Conservation (phyloP, 2,113 vertebrate genomes). For the Platysteira castanea region DNA sequence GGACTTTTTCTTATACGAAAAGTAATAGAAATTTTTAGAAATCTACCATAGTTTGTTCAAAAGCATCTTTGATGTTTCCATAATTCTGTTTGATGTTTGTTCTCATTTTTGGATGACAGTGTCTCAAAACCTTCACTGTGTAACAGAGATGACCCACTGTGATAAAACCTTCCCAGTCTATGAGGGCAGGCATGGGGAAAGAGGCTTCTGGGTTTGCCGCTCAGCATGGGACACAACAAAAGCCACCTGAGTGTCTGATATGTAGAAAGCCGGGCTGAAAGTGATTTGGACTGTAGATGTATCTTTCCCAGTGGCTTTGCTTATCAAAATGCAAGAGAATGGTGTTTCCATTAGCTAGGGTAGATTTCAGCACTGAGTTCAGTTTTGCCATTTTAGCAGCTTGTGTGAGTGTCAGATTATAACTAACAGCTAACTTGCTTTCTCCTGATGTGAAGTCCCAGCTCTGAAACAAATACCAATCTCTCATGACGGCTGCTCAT, state of each 20-base stretch:
- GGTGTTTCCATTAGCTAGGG: not conserved
- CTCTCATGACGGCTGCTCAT: not conserved
- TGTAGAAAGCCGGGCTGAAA: not conserved
- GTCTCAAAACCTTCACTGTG: not conserved
- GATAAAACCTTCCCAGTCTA: not conserved
- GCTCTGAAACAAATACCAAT: not conserved
- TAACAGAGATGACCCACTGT: not conserved
- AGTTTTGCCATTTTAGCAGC: not conserved
- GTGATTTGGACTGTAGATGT: not conserved
- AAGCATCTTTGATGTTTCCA: not conserved
- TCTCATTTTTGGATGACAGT: not conserved
- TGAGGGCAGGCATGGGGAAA: not conserved
- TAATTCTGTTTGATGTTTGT: slow-evolving; percentile 29
- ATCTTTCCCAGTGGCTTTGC: not conserved
- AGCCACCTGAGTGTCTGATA: not conserved
- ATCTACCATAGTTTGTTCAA: not conserved
- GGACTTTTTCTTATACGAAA: not conserved
- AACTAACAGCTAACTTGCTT: not conserved
- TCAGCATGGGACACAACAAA: not conserved
- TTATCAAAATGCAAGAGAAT: not conserved
- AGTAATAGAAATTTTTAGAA: not conserved
- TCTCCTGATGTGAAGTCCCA: not conserved
- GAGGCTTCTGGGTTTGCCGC: not conserved
- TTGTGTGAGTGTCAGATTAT: not conserved
- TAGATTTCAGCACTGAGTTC: not conserved